Base-by-base conservation (phyloP, 2,888 invertebrate genomes). In the Noctua comes region DNA sequence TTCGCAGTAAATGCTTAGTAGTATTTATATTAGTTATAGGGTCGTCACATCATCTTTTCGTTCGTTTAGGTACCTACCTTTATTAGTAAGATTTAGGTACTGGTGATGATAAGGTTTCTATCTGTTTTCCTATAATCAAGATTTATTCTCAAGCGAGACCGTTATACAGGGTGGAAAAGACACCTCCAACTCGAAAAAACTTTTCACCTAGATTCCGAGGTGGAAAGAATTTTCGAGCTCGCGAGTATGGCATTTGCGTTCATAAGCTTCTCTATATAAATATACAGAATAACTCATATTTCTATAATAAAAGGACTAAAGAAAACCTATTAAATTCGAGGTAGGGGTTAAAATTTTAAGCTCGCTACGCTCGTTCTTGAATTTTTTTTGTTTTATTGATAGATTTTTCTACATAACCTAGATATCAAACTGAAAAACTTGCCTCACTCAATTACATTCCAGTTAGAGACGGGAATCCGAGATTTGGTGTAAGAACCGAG, bases 31-130 rank as follows among this genome's bases (percentile, higher is more conserved):
- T 48, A n/a, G 59, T 43, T 48, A n/a, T 21, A 78, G 78, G 72
- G 80, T 72, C 2, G 24, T 43, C 80, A 62, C 80, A 16, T 36
- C 7, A 48, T 31, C 4, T 36, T 36, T 36, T 36, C 36, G 36
- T 36, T 36, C 36, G 24, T 43, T 64, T 51, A 36, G 4, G 5
- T 10, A 64, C 21, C 31, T 62, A 31, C 27, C 18, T 21, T 51
- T 64, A 64, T 64, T n/a, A 31, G 21, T 43, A 7, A 64, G 18
- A 64, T 75, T 46, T 31, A 31, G 24, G 21, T n/a, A 70, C 6
- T 57, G n/a, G 7, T 43, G 18, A 54, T 40, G 16, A n/a, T 48
- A 21, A 31, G 24, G 16, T 43, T 27, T 13, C 31, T n/a, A 2
- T 40, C 18, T 31, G 1, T 27, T 36, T 36, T 24, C 43, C 31